Percentiles rank a stretch among this genome's conserved stretches.
These are phyloP conservation scores for Cathartes aura DNA, from an alignment of 2,113 vertebrate species.

Conservation along the genomic window DNA sequence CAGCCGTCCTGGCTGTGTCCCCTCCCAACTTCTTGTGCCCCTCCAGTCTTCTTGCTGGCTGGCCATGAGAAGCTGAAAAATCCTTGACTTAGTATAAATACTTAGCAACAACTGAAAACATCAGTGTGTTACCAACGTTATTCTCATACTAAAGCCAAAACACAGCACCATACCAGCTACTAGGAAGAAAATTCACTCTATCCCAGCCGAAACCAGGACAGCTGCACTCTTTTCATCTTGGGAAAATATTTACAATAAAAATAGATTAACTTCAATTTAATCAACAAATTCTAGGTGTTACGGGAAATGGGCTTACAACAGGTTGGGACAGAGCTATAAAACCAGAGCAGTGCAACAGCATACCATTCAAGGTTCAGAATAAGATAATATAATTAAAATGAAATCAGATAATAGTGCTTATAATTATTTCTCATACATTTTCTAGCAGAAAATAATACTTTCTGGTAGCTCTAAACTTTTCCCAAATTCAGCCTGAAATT, in stretches of 20 bases:
- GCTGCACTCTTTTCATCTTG: background rate
- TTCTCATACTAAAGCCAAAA: no score
- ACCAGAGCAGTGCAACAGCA: background rate
- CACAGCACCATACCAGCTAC: no score
- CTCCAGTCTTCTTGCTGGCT: no score
- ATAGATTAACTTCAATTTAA: constrained; percentile 37
- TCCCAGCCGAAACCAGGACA: no score
- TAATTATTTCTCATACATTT: background rate
- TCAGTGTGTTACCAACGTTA: no score
- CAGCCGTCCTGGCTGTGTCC: no score
- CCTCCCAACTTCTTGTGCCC: no score
- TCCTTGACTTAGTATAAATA: no score
- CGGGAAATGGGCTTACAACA: constrained; percentile 16
- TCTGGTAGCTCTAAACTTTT: background rate
- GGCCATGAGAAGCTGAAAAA: no score
- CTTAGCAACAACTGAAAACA: no score
- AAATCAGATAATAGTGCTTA: background rate
- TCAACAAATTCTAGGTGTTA: constrained; percentile 8
- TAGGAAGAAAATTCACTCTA: no score
- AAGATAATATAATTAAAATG: constrained; percentile 9
- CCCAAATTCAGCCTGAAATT: background rate
- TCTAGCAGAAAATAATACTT: background rate
- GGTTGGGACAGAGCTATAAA: background rate
- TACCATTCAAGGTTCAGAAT: background rate
- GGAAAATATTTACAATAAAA: constrained; percentile 23